phyloP scores from a whole-genome alignment of 2,113 vertebrate species.

The Psilopogon haemacephalus region DNA sequence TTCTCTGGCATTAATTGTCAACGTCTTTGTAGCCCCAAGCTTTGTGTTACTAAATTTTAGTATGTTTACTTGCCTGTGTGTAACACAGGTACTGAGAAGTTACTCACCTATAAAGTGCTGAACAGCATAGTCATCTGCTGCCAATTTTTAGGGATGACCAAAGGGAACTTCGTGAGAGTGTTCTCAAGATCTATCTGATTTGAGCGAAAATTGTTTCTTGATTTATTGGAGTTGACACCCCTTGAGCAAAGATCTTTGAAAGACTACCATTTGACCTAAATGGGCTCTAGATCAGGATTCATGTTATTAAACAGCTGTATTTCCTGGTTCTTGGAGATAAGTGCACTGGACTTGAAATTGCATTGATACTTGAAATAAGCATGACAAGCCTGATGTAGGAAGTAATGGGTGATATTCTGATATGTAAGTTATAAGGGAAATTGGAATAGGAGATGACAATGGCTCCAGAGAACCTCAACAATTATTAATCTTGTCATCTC shows the following conservation, averaged over 20 bases:
- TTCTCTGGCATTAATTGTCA: no score
- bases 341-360: not conserved
- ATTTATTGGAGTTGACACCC: not conserved
- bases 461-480: not conserved
- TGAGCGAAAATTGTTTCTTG: not conserved
- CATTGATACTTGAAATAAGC: not conserved
- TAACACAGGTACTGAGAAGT: not conserved
- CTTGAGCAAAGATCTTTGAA: not conserved
- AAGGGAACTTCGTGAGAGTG: not conserved
- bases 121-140: not conserved
- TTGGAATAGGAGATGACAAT: not conserved
- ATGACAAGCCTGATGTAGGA: not conserved
- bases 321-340: not conserved
- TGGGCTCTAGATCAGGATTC: slow-evolving; percentile 8
- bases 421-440: not conserved
- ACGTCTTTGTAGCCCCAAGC: not conserved
- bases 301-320: not conserved
- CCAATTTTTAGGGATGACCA: not conserved
- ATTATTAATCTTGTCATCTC: not conserved
- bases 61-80: not conserved
- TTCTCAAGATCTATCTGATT: not conserved
- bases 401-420: not conserved
- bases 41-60: not conserved
- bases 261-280: not conserved
- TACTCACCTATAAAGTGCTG: not conserved